A percentile compares a stretch with the other conserved stretches of the same genome.
Evolutionary conservation across 2,888 invertebrate species (phyloP).

Genomic region (Melieria omissa): DNA sequence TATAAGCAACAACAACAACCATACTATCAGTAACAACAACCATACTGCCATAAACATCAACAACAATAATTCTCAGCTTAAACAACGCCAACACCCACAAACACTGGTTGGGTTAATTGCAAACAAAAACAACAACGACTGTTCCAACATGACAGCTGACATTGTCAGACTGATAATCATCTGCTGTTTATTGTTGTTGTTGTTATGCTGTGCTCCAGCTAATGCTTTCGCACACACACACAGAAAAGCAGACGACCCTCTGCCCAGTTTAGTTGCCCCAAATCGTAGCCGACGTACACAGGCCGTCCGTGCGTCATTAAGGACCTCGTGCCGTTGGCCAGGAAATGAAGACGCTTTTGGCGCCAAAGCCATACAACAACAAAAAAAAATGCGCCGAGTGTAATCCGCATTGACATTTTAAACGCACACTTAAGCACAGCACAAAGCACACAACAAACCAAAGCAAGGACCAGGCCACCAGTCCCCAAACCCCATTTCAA

Average conservation of each 20-base stretch:
- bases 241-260: neutral
- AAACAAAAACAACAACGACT: conserved; percentile 39
- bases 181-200: conserved; percentile 4
- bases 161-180: conserved; percentile 33
- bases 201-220: neutral
- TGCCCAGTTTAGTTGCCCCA: too few species aligned
- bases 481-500: neutral
- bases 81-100: too few species aligned
- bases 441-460: neutral
- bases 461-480: neutral
- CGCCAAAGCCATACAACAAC: neutral
- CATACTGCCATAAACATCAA: conserved; percentile 12
- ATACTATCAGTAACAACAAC: conserved; percentile 1
- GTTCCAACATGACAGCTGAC: conserved; percentile 41
- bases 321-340: too few species aligned
- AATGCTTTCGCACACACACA: neutral
- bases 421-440: conserved; percentile 19
- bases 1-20: too few species aligned
- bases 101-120: too few species aligned
- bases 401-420: conserved; percentile 16
- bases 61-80: neutral
- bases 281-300: too few species aligned
- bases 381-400: conserved; percentile 1
- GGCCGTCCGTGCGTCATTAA: too few species aligned
- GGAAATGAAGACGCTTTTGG: neutral